Base-by-base conservation (phyloP, 2,888 invertebrate species). In the Melolontha melolontha region DNA sequence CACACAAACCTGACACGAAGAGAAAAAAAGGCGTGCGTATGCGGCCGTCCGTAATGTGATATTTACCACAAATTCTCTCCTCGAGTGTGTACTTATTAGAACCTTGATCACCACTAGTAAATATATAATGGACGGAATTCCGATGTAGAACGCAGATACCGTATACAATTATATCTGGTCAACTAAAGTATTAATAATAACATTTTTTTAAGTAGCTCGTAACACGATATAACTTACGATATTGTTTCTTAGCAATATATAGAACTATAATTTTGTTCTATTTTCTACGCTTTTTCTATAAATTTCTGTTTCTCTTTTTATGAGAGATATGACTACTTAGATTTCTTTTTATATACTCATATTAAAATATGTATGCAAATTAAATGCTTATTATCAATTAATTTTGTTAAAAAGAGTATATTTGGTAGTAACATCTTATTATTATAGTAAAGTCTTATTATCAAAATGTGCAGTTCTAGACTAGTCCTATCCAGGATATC, bases 1-100 rank as follows among this genome's bases (percentile, higher is more conserved):
- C 70, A 73, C 71, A 68, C 49, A 47, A 42, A 52, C 50, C 65
- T 59, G 65, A 68, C 64, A 57, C 59, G 50, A 59, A 59, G 55
- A 55, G 52, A 44, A 44, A 59, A 57, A 59, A 44, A 44, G 59
- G 27, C 44, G 41, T 41, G 55, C 41, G 55, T 44, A 59, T 59
- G 44, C 44, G 44, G 44, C 59, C 44, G 64, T 64, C 59, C 44
- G 64, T 64, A 64, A 64, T 52, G 51, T 27, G 64, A 64, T 64
- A 64, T 52, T 64, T 52, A 64, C 64, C 64, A 64, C 64, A 64
- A 64, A 64, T 64, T 64, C 64, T 52, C 29, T 42, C 14, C 64
- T 50, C 39, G 40, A 50, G 50, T 49, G 63, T 51, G 52, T 52
- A 52, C 22, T 44, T 64, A 44, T 52, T 64, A 62, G 52, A 69